A percentile compares a stretch with the other conserved stretches of the same genome.
phyloP scores from a whole-genome alignment of 2,113 vertebrate genomes.

The Grammomys dolichurus region DNA sequence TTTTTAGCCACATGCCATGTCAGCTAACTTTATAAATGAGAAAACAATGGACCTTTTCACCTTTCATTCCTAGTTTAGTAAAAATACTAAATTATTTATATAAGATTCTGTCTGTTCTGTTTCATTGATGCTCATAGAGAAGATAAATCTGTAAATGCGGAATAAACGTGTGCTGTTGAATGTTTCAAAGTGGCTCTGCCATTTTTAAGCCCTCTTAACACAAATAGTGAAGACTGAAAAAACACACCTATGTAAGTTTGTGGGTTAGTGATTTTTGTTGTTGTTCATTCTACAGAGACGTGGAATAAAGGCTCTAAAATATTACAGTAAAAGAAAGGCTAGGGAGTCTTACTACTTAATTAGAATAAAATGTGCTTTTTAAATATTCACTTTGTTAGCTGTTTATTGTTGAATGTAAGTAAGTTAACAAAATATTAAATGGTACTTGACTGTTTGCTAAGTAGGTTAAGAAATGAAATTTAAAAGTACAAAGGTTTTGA shows the following conservation, averaged over 20 bases:
- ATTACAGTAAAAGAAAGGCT: neutral
- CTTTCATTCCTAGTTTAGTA: constrained; percentile 2
- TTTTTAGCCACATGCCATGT: neutral
- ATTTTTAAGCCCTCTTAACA: neutral
- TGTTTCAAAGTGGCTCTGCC: neutral
- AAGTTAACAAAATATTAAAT: neutral
- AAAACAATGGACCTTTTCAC: neutral
- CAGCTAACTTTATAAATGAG: neutral
- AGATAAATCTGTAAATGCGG: constrained; percentile 37
- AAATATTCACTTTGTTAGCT: neutral
- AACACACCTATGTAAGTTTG: neutral
- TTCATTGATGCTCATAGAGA: neutral
- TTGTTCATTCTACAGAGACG: constrained; percentile 2
- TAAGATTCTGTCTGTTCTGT: neutral
- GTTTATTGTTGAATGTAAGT: neutral
- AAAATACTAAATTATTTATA: constrained; percentile 35
- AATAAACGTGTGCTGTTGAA: neutral
- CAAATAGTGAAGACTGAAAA: neutral
- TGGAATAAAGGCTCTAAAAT: constrained; percentile 2
- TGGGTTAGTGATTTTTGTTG: neutral
- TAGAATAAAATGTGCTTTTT: neutral
- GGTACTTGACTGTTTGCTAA: neutral
- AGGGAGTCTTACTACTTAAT: neutral
- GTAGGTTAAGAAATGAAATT: constrained; percentile 30
- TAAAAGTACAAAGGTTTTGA: neutral